A percentile compares a stretch with the other conserved stretches of the same genome.
Evolutionary conservation across 2,797 vertebrate species (phyloP).

Genomic region (Chrosomus eos): DNA sequence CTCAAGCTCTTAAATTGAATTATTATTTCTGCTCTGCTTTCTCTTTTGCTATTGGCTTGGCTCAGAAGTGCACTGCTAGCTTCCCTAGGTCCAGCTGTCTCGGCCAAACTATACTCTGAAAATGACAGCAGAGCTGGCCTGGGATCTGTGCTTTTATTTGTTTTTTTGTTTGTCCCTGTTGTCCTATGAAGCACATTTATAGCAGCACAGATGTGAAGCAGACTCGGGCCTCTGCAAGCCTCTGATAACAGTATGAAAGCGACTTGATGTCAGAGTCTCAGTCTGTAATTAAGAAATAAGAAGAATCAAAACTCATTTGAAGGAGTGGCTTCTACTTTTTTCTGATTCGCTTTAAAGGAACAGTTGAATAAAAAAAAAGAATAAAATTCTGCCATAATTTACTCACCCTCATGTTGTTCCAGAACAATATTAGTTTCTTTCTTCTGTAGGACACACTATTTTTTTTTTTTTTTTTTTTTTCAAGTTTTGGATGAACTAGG

Average conservation of each 20-base stretch:
- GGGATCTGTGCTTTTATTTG: constrained; percentile 43
- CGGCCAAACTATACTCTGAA: constrained; percentile 38
- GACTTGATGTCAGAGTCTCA: not conserved
- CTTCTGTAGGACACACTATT: not conserved
- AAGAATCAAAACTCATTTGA: constrained; percentile 28
- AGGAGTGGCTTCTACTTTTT: not conserved
- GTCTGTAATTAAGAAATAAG: constrained; percentile 37
- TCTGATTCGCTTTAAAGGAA: not conserved
- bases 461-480: not conserved
- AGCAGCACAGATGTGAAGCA: constrained; percentile 38
- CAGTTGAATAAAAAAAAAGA: not conserved
- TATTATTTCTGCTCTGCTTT: constrained; percentile 23
- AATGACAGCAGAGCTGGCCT: constrained; percentile 35
- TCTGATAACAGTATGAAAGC: constrained; percentile 45
- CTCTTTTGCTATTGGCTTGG: constrained; percentile 27
- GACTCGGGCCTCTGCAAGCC: constrained; percentile 20
- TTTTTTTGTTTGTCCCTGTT: constrained; percentile 29
- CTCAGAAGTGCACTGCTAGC: constrained; percentile 19
- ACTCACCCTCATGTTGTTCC: not conserved
- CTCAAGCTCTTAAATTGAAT: constrained; percentile 18
- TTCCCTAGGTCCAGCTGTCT: constrained; percentile 41
- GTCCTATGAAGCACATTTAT: constrained; percentile 40
- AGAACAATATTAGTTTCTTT: not conserved
- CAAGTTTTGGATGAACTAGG: not conserved
- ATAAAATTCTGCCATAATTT: not conserved